Percentiles rank a stretch among this genome's conserved stretches.
phyloP scores from a whole-genome alignment of 2,888 invertebrate species.

The Eudasyphora cyanicolor region DNA sequence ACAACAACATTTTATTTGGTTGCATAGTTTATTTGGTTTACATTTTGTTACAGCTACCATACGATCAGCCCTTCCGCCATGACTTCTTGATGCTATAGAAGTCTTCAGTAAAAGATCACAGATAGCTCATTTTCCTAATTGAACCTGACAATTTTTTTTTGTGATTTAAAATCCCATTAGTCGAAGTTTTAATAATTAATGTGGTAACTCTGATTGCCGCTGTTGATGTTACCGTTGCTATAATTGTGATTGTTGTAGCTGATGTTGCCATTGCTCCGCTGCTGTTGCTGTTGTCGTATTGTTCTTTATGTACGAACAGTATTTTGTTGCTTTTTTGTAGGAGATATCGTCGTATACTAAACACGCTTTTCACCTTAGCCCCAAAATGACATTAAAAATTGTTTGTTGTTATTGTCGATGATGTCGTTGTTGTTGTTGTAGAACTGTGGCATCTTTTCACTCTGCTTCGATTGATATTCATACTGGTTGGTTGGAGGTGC shows the following conservation, averaged over 20 bases:
- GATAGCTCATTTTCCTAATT: too few species aligned
- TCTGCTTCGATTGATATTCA: constrained; percentile 37
- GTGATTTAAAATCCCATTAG: too few species aligned
- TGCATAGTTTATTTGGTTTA: too few species aligned
- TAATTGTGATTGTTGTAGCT: constrained; percentile 21
- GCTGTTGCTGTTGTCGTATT: constrained; percentile 15
- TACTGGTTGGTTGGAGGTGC: too few species aligned
- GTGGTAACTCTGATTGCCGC: constrained; percentile 21
- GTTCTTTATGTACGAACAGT: constrained; percentile 23
- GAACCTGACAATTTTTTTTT: too few species aligned
- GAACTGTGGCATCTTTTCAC: too few species aligned
- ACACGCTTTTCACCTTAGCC: constrained; percentile 59
- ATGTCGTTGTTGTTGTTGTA: constrained; percentile 13
- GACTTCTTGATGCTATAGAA: too few species aligned
- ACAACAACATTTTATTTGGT: too few species aligned
- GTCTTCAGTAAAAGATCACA: too few species aligned
- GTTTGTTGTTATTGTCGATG: constrained; percentile 23
- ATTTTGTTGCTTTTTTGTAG: constrained; percentile 33
- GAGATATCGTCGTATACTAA: constrained; percentile 47
- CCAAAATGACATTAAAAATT: constrained; percentile 55
- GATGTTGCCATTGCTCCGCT: background rate
- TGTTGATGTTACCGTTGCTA: constrained; percentile 20
- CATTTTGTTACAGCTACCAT: too few species aligned
- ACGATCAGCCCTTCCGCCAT: too few species aligned
- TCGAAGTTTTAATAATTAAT: background rate